phyloP scores from a whole-genome alignment of 2,888 invertebrate species.

The Itoplectis maculator region DNA sequence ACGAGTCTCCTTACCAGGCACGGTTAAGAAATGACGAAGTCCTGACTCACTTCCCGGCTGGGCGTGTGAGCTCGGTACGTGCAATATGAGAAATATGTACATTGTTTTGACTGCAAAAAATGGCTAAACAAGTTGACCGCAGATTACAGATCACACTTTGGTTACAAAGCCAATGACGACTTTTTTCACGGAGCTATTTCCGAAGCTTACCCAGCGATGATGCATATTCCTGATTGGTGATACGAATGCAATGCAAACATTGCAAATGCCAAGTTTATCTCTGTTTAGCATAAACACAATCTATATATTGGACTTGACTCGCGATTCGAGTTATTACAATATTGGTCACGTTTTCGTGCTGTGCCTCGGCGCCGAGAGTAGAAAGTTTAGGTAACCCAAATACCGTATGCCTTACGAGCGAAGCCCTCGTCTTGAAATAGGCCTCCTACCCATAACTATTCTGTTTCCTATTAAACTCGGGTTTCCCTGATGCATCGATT shows the following conservation, averaged over 20 bases:
- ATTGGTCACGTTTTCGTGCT: conserved; percentile 38
- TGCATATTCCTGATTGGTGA: conserved; percentile 10
- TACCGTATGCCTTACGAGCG: conserved; percentile 13
- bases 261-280: conserved; percentile 8
- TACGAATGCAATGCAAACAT: conserved; percentile 11
- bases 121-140: too few species aligned
- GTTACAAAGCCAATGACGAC: conserved; percentile 44
- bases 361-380: conserved; percentile 7
- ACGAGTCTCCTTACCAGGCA: conserved; percentile 53
- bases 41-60: conserved; percentile 68
- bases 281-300: background rate
- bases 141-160: conserved; percentile 12
- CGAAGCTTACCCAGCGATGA: conserved; percentile 26
- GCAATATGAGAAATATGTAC: conserved; percentile 23
- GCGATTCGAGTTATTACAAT: conserved; percentile 20
- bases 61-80: conserved; percentile 51
- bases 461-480: background rate
- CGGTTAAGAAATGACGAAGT: conserved; percentile 61
- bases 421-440: background rate
- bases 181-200: background rate
- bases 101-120: conserved; percentile 49
- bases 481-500: conserved; percentile 20
- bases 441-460: background rate
- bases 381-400: conserved; percentile 54
- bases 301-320: background rate